These are phyloP conservation scores for Amphilophus citrinellus DNA, from an alignment of 2,113 vertebrate species.

Conservation along the genomic window DNA sequence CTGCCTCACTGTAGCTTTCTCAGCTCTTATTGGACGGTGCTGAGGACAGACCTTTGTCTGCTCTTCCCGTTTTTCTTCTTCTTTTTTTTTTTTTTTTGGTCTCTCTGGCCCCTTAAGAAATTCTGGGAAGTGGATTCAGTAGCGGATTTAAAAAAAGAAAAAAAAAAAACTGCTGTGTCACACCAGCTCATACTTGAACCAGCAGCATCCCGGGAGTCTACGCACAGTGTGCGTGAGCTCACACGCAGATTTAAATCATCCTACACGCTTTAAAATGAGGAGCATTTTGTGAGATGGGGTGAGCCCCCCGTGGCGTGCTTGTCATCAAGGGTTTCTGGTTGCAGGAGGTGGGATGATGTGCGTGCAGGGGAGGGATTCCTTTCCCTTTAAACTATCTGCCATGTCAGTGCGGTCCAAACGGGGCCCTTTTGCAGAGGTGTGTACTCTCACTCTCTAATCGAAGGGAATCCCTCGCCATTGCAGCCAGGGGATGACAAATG, in stretches of 20 bases:
- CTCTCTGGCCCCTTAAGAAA: constrained; percentile 26
- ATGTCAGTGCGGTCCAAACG: constrained; percentile 69
- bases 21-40: constrained; percentile 24
- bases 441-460: constrained; percentile 49
- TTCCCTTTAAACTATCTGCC: constrained; percentile 74
- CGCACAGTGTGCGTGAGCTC: neutral
- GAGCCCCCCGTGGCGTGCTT: constrained; percentile 28
- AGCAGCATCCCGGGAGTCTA: constrained; percentile 19
- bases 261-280: constrained; percentile 9
- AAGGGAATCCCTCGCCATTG: constrained; percentile 70
- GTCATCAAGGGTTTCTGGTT: constrained; percentile 65
- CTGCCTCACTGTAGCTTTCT: constrained; percentile 28
- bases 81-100: neutral
- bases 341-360: constrained; percentile 62
- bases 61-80: neutral
- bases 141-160: constrained; percentile 27
- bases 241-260: neutral
- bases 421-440: constrained; percentile 66
- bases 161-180: constrained; percentile 68
- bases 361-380: constrained; percentile 62
- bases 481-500: constrained; percentile 26
- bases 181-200: constrained; percentile 42
- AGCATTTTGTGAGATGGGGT: constrained; percentile 19
- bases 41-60: constrained; percentile 50
- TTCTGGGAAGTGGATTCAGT: constrained; percentile 37